Base-by-base conservation (phyloP, 2,113 vertebrate species). In the Oophaga pumilio region DNA sequence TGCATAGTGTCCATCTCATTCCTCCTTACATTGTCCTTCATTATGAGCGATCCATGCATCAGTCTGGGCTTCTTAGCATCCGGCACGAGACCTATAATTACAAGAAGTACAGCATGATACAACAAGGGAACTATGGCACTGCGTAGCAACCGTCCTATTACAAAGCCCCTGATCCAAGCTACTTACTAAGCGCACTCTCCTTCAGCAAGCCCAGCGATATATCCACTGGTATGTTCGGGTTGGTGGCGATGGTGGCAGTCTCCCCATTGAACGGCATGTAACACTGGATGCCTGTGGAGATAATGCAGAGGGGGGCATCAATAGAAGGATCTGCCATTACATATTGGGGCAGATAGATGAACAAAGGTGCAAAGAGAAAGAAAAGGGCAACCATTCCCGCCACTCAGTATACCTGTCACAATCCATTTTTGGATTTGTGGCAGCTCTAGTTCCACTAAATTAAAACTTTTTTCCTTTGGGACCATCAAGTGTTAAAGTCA, bases 211-310 rank as follows among this genome's bases (percentile, higher is more conserved):
- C 96, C 85, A 99, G 93, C 0, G 98, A 98, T 43, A 99, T 97
- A 87, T 99, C 98, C 89, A 98, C 97, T 0, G 98, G 97, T 22
- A 99, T 98, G 90, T 96, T 96, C 89, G 98, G 98, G 88, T 97
- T 98, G 0, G 98, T 99, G 2, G 94, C 91, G 76, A 99, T 90
- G 0, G 95, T 96, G 0, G 90, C 92, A 0, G 98, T 99, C 92
- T 99, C 98, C 0, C 98, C 98, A 0, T 99, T 99, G 3, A 97
- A 97, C 0, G 98, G 98, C 98, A 99, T 99, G 92, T 94, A 97
- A 89, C 98, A 99, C 90, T 59, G 97, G 71, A 99, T 94, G 9
- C 94, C 98, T 99, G 91, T 15, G 1, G n/a, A 18, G 14, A 17
- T 3, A 83, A 53, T 69, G 66, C 8, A 82, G 52, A 83, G 68